phyloP scores from a whole-genome alignment of 2,888 invertebrate species.

The Caradrina kadenii region DNA sequence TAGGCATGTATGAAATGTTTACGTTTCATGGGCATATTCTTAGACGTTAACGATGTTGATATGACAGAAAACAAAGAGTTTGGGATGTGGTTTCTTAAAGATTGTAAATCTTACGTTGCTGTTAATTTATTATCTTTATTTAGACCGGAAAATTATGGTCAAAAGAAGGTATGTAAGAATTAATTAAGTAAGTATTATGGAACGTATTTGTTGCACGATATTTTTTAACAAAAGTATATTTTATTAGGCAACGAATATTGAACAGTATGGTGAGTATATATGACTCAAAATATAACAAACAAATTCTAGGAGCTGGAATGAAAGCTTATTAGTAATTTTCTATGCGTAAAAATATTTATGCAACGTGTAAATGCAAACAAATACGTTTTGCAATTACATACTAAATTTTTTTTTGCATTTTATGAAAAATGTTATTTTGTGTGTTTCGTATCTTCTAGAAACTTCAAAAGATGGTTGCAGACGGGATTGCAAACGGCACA shows the following conservation, averaged over 20 bases:
- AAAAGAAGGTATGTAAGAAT: background rate
- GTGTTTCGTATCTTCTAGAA: background rate
- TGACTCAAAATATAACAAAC: no score
- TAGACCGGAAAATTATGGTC: background rate
- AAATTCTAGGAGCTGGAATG: no score
- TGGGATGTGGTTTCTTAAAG: constrained; percentile 10
- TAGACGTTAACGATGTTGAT: constrained; percentile 14
- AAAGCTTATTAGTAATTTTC: no score
- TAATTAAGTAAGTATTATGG: background rate
- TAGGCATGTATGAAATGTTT: constrained; percentile 24
- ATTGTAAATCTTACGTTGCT: background rate
- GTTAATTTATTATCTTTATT: background rate
- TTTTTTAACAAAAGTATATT: no score
- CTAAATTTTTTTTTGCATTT: no score
- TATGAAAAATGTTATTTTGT: no score
- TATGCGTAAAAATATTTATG: no score
- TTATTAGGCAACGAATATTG: no score
- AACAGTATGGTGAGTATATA: no score
- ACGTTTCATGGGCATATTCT: constrained; percentile 1
- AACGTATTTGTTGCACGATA: background rate
- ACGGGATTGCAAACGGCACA: constrained; percentile 12
- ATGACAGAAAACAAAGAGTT: constrained; percentile 1
- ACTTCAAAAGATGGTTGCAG: constrained; percentile 8
- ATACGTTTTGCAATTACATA: background rate
- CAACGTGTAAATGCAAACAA: no score